Evolutionary conservation across 2,888 invertebrate genomes (phyloP).

Genomic region (Ypsolopha scabrella): DNA sequence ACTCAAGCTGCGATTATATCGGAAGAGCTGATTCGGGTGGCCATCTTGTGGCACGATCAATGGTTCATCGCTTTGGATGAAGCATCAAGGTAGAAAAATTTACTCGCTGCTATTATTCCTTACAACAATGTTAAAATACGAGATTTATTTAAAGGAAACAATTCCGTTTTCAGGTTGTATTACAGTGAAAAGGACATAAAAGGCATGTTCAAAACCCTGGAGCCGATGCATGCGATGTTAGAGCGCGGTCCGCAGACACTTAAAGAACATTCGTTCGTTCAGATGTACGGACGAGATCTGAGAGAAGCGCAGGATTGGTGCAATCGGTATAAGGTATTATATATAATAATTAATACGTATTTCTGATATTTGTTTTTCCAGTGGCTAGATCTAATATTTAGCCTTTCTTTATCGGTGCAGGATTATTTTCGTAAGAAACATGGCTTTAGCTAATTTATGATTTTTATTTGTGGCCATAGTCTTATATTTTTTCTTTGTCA

Average conservation of each 20-base stretch:
- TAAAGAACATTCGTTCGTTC: conserved; percentile 97
- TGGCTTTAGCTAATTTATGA: too few species aligned
- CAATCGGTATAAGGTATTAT: conserved; percentile 73
- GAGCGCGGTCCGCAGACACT: conserved; percentile 95
- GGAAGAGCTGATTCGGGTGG: conserved; percentile 96
- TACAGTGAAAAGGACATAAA: conserved; percentile 96
- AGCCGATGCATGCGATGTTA: conserved; percentile 94
- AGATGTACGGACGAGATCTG: conserved; percentile 96
- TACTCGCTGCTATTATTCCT: conserved; percentile 28
- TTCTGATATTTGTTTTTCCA: too few species aligned
- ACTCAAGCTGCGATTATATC: conserved; percentile 97
- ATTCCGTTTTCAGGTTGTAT: conserved; percentile 75
- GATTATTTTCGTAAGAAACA: too few species aligned
- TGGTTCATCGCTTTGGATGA: conserved; percentile 99
- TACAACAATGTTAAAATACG: background rate
- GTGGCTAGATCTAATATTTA: too few species aligned
- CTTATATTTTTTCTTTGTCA: too few species aligned
- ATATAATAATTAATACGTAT: too few species aligned
- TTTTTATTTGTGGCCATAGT: too few species aligned
- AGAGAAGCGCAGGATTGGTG: conserved; percentile 95
- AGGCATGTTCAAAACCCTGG: conserved; percentile 96
- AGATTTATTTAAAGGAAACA: background rate
- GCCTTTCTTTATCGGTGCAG: too few species aligned
- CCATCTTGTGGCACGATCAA: conserved; percentile 99
- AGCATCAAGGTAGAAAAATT: conserved; percentile 72